phyloP scores from a whole-genome alignment of 2,113 vertebrate genomes.

The cat (Felis catus) region F.catus_Fca126_mat1.0 CM031419.1:160764001-160764500 shows the following conservation, averaged over 20 bases:
- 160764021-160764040: background rate
- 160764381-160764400: background rate
- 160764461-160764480: background rate
- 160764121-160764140: background rate
- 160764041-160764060: background rate
- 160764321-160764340: background rate
- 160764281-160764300: background rate
- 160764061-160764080: background rate
- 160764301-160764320: background rate
- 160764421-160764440: background rate
- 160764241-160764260: background rate
- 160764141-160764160: background rate
- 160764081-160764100: background rate
- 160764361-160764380: background rate
- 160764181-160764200: background rate
- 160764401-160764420: background rate
- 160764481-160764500: background rate
- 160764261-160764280: background rate
- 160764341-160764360: background rate
- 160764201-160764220: background rate
- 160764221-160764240: background rate
- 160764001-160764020: background rate
- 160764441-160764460: background rate
- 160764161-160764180: background rate
- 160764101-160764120: background rate